Base-by-base conservation (phyloP, 2,888 invertebrate species). In the Didymodactylos carnosus region DNA sequence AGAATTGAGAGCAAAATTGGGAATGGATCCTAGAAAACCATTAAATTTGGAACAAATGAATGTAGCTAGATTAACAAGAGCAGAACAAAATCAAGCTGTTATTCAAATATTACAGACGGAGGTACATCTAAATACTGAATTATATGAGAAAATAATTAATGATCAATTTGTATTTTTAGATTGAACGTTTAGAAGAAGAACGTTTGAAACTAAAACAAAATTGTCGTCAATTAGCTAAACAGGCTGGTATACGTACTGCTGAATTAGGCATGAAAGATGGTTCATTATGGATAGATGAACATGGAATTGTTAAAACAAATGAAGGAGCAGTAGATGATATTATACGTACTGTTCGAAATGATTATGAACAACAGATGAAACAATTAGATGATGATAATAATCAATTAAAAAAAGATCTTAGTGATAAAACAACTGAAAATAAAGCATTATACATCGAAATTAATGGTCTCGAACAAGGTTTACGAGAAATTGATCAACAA, bases 161-260 rank as follows among this genome's bases (percentile, higher is more conserved):
- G n/a, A n/a, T n/a, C n/a, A 62, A 25, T 27, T 35, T 70, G 0
- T 75, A 75, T 62, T 35, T 5, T 23, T 76, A 82, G 82, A 80
- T 83, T 71, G 84, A 83, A 77, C 85, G 80, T 75, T 84, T 88
- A 25, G 89, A 90, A 82, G 90, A 90, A 80, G 88, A 89, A 81
- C 86, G 89, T 72, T 81, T 91, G 39, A 86, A 87, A 76, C 79
- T 89, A 39, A 89, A 90, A 84, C 84, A 90, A 72, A 88, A 89
- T 77, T 88, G 88, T 70, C 78, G 83, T 75, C 81, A 80, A 76
- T 77, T 83, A 73, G 81, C 83, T 14, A 82, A 82, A 73, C 79
- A 80, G 69, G 78, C 80, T 46, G 83, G 83, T 43, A 80, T 81
- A 75, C 80, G 80, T 81, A 82, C 76, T 35, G 76, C 40, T 35